Base-by-base conservation (phyloP, 1,140 invertebrate species). In the Sogatella furcifera region DNA sequence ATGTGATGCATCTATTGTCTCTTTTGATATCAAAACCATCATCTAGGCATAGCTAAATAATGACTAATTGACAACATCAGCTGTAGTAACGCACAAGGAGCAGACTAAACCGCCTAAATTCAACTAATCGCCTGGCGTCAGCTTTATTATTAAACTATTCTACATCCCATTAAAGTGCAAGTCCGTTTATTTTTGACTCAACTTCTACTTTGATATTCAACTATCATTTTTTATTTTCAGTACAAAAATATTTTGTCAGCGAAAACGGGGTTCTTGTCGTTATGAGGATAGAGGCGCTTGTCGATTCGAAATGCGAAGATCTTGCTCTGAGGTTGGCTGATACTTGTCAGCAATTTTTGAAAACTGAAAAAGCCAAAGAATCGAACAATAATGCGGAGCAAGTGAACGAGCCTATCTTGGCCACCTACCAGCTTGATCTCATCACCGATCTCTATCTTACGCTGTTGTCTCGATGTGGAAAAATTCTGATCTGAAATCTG, bases 361-460 rank as follows among this genome's bases (percentile, higher is more conserved):
- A 71, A 59, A 68, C 71, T 54, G 73, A 70, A 67, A 73, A 75
- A 67, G 34, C 34, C 34, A 38, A 38, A 13, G 34, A 38, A 38
- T 38, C 34, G 34, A 38, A 38, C 34, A 38, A 69, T 70, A 60
- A 67, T 72, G 63, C 72, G 60, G 69, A 73, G 58, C 70, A 73
- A 21, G 75, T 38, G 1, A 38, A 38, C 3, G 34, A 38, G 34
- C 34, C 8, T 2, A 38, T 38, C 34, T 38, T 38, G 34, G 34
- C 34, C 1, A 38, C 34, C 8, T 38, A 38, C 34, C 34, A 77
- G 55, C 70, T 77, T 62, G 71, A 77, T 34, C 77, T 75, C 65
- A 78, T 78, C 70, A 73, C 76, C 63, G 78, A 80, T 69, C 71
- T 80, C 19, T 78, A 79, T 62, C 74, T 79, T 68, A 73, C 77